These are phyloP conservation scores for Holcopasites calliopsidis DNA, from an alignment of 1,140 invertebrate genomes.

Conservation along the genomic window DNA sequence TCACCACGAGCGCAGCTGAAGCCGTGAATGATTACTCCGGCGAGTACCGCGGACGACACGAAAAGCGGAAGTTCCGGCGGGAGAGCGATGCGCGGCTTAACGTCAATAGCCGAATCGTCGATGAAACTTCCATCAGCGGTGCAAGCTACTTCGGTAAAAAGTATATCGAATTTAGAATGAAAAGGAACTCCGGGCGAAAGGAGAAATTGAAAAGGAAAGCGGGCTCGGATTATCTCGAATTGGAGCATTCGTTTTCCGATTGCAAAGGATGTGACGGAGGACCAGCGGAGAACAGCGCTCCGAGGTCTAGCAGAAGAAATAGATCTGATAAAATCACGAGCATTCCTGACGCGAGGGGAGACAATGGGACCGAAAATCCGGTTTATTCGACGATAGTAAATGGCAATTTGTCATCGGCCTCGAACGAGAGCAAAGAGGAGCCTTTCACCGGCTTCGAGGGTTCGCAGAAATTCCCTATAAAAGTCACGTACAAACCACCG, in stretches of 20 bases:
- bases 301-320: background rate
- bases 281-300: background rate
- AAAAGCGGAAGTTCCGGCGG: background rate
- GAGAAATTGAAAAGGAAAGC: background rate
- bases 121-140: too few relatives aligned
- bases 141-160: background rate
- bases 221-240: background rate
- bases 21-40: background rate
- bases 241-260: background rate
- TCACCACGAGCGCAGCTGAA: background rate
- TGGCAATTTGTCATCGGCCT: background rate
- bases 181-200: conserved; percentile 18
- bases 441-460: conserved; percentile 70
- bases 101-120: background rate
- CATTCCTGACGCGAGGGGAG: background rate
- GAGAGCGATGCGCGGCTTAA: background rate
- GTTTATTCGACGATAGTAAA: background rate
- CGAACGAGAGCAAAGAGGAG: conserved; percentile 49
- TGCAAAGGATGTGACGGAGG: conserved; percentile 13
- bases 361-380: background rate
- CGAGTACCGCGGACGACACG: background rate
- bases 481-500: conserved; percentile 66
- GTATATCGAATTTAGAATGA: background rate
- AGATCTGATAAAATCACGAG: conserved; percentile 5
- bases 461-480: conserved; percentile 70